Evolutionary conservation across 2,888 invertebrate species (phyloP), one percentile per base, ranked within the genome.

Genomic region (Aquatica leii): DNA sequence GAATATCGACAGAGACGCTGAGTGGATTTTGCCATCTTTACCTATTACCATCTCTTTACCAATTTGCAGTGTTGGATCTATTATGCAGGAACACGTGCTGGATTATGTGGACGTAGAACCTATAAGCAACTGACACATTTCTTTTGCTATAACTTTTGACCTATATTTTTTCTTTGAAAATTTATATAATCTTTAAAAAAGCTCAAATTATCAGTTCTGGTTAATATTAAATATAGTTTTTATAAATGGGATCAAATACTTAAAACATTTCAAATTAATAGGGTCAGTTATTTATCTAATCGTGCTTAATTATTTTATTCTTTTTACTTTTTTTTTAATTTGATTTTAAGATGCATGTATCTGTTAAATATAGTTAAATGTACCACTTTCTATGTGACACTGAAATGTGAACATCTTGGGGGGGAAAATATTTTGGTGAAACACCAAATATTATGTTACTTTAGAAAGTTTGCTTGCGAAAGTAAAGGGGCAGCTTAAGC

Each of bases 401-500:
- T 2, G 52, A 14, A 15, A 43, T 4, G 4, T 43, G 4, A 43
- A 12, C 15, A 43, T 9, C 9, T 43, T 9, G 4, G 5, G 4
- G 5, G 14, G n/a, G n/a, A n/a, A 43, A 56, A 31, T 18, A 24
- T 24, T 46, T 12, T 14, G 34, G 40, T 21, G 34, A n/a, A 46
- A 11, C 12, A 14, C 31, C 31, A 59, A 9, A 53, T 60, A 17
- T 37, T 40, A 61, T 60, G 34, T 61, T 55, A 20, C 20, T 31
- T 37, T 54, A 49, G 41, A 65, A 59, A 59, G 63, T 55, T 58
- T 49, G 66, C 62, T 73, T 68, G 71, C 73, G 72, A 74, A 75
- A 78, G 80, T 79, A 80, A 80, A 78, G 80, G 80, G 81, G 81
- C 80, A 80, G 80, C 80, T 80, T 77, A 74, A 75, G 76, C 78